These are phyloP conservation scores for Poecilia wingei DNA, from an alignment of 2,797 vertebrate species.

Conservation along the genomic window DNA sequence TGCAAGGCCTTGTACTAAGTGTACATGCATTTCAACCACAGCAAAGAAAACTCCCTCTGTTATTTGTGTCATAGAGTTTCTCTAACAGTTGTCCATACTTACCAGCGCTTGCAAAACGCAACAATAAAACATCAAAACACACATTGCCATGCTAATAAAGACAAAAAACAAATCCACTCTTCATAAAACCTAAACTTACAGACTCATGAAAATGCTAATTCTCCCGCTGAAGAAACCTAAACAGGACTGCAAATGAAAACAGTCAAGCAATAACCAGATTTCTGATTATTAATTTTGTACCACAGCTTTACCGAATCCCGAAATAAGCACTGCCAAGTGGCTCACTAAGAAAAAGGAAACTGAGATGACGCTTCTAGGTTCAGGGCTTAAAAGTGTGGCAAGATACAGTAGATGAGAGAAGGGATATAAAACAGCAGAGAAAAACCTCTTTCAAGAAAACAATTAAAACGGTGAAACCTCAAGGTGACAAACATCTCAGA, in stretches of 20 bases:
- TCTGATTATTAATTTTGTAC: conserved; percentile 23
- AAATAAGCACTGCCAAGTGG: conserved; percentile 33
- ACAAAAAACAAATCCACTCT: conserved; percentile 43
- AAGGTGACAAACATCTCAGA: conserved; percentile 16
- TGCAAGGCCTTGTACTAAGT: not conserved
- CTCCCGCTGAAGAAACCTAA: conserved; percentile 77
- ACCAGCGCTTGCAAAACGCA: conserved; percentile 22
- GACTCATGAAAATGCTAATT: conserved; percentile 64
- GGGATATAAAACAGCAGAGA: not conserved
- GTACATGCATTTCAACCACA: not conserved
- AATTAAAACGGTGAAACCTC: conserved; percentile 1
- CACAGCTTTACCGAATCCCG: conserved; percentile 27
- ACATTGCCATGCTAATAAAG: conserved; percentile 28
- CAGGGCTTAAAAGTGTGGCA: conserved; percentile 18
- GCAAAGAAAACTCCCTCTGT: not conserved
- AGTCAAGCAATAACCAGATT: conserved; percentile 42
- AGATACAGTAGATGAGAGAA: conserved; percentile 5
- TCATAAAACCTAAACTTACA: conserved; percentile 67
- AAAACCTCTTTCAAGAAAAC: not conserved
- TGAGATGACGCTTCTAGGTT: conserved; percentile 35
- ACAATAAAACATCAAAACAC: conserved; percentile 22
- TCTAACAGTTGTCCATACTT: conserved; percentile 26
- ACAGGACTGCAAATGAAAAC: conserved; percentile 71
- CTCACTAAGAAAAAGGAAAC: conserved; percentile 36
- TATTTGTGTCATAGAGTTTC: not conserved